Percentiles rank a stretch among this genome's conserved stretches.
Conservation (phyloP, 2,888 invertebrate genomes). For the Agapostemon virescens region DNA sequence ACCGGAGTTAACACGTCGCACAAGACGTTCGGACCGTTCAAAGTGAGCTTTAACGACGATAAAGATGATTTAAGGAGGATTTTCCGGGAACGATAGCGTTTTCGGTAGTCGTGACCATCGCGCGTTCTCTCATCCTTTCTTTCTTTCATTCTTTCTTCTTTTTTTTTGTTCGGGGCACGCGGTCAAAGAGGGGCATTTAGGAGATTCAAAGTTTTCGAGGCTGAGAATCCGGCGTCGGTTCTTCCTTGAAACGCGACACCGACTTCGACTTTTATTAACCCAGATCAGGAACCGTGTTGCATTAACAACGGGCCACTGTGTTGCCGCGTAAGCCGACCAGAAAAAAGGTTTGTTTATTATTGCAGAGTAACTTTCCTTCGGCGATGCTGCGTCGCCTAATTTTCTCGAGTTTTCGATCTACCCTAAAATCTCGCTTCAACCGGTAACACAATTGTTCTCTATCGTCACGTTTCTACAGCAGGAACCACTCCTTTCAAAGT, state of each 20-base stretch:
- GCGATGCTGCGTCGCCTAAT: background rate
- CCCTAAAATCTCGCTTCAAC: no score
- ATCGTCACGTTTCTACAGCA: no score
- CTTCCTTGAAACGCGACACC: constrained; percentile 64
- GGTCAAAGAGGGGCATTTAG: constrained; percentile 32
- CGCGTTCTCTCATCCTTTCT: background rate
- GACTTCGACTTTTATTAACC: constrained; percentile 69
- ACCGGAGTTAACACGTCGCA: constrained; percentile 28
- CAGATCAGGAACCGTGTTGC: constrained; percentile 63
- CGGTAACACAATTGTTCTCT: no score
- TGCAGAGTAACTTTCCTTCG: constrained; percentile 37
- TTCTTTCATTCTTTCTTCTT: background rate
- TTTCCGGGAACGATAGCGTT: constrained; percentile 40
- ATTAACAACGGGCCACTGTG: constrained; percentile 66
- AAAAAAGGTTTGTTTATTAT: constrained; percentile 61
- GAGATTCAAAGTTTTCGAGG: background rate
- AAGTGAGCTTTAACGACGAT: constrained; percentile 36
- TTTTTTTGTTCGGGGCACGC: background rate
- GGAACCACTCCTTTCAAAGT: no score
- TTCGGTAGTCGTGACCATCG: constrained; percentile 15
- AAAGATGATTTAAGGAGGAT: constrained; percentile 45
- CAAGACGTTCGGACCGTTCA: constrained; percentile 14
- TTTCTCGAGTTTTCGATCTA: background rate
- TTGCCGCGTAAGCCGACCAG: constrained; percentile 9
- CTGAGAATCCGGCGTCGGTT: constrained; percentile 34